Percentiles rank a stretch among this genome's conserved stretches.
These are phyloP conservation scores for Polylopha cassiicola DNA, from an alignment of 2,888 invertebrate genomes.

Conservation along the genomic window DNA sequence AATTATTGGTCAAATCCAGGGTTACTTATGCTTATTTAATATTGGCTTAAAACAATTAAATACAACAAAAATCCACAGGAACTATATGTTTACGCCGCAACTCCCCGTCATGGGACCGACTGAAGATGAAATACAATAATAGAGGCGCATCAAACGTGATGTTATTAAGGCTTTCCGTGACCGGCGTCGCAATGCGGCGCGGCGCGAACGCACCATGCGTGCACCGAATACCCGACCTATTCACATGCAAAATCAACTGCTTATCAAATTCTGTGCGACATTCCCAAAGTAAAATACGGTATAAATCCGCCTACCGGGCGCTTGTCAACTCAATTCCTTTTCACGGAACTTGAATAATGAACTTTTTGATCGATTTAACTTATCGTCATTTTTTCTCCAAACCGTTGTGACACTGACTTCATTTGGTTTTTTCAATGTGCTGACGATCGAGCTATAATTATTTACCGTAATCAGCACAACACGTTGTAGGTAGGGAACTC, in stretches of 20 bases:
- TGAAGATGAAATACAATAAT: conserved; percentile 76
- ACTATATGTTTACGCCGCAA: conserved; percentile 43
- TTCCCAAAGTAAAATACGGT: conserved; percentile 38
- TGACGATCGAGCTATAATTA: too few species aligned
- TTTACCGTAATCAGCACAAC: too few species aligned
- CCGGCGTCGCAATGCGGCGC: conserved; percentile 51
- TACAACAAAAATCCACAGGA: conserved; percentile 46
- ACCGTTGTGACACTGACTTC: conserved; percentile 1
- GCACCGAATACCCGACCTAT: conserved; percentile 58
- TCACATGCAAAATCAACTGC: conserved; percentile 66
- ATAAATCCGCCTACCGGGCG: conserved; percentile 42
- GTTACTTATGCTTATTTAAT: too few species aligned
- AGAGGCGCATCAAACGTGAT: conserved; percentile 77
- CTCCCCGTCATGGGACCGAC: conserved; percentile 65
- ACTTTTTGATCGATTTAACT: conserved; percentile 23
- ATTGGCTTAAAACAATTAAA: conserved; percentile 34
- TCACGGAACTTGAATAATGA: conserved; percentile 33
- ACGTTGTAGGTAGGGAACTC: too few species aligned
- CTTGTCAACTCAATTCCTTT: conserved; percentile 30
- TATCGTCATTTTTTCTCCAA: conserved; percentile 16
- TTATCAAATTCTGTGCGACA: conserved; percentile 47
- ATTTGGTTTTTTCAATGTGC: conserved; percentile 3
- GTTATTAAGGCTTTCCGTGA: conserved; percentile 74
- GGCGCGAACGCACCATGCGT: conserved; percentile 63
- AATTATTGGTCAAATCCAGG: too few species aligned